A percentile compares a stretch with the other conserved stretches of the same genome.
Conservation (phyloP, 2,888 invertebrate genomes). For the Adelphocoris suturalis region DNA sequence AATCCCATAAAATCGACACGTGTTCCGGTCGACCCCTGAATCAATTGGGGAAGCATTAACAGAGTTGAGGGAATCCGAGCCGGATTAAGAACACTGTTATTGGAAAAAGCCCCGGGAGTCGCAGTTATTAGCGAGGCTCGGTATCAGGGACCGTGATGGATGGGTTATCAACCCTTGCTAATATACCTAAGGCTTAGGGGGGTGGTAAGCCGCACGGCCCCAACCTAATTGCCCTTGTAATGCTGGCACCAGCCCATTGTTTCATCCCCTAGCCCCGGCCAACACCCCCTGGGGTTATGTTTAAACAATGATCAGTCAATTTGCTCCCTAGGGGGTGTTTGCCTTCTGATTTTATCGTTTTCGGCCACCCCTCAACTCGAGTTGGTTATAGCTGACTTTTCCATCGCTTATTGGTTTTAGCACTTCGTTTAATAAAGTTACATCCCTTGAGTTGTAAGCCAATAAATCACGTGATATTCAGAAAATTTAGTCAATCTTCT, state of each 20-base stretch:
- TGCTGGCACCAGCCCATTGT: constrained; percentile 60
- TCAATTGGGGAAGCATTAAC: constrained; percentile 45
- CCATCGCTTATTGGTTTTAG: constrained; percentile 57
- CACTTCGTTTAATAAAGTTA: constrained; percentile 53
- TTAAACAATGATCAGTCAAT: constrained; percentile 72
- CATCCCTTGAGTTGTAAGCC: too few relatives aligned
- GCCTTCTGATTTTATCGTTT: constrained; percentile 65
- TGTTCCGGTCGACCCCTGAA: constrained; percentile 40
- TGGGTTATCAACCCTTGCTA: constrained; percentile 68
- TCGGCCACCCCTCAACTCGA: constrained; percentile 1
- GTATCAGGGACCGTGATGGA: constrained; percentile 66
- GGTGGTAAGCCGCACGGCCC: constrained; percentile 48
- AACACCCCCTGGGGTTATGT: constrained; percentile 58
- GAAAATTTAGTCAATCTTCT: too few relatives aligned
- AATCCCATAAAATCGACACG: constrained; percentile 70
- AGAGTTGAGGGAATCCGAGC: not conserved
- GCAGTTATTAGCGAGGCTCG: constrained; percentile 38
- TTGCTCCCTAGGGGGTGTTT: constrained; percentile 68
- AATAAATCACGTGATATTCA: too few relatives aligned
- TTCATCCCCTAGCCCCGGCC: constrained; percentile 51
- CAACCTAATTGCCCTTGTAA: constrained; percentile 71
- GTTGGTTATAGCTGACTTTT: constrained; percentile 61
- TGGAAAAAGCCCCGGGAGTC: not conserved
- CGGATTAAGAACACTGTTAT: constrained; percentile 53
- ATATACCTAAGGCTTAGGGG: constrained; percentile 34